phyloP scores from a whole-genome alignment of 2,888 invertebrate genomes.

The Ophion slaviceki region DNA sequence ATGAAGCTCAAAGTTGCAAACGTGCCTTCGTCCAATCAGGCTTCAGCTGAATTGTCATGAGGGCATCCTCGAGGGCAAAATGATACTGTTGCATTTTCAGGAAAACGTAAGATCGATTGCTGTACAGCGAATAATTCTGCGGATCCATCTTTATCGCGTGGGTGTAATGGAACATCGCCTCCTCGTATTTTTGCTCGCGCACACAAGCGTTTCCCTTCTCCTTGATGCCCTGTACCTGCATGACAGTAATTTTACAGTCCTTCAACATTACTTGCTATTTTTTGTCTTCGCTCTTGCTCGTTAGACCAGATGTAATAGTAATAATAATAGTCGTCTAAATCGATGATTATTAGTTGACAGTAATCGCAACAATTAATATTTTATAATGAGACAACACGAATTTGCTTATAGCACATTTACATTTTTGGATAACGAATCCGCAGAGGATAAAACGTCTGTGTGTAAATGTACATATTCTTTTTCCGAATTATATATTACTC shows the following conservation, averaged over 20 bases:
- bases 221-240: slow-evolving; percentile 84
- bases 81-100: slow-evolving; percentile 91
- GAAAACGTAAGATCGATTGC: slow-evolving; percentile 92
- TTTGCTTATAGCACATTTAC: too few species aligned
- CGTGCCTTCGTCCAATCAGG: slow-evolving; percentile 92
- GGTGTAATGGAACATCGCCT: slow-evolving; percentile 92
- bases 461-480: too few species aligned
- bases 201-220: slow-evolving; percentile 91
- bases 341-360: too few species aligned
- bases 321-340: neutral
- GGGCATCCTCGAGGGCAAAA: slow-evolving; percentile 91
- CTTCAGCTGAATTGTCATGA: slow-evolving; percentile 89
- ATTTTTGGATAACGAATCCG: too few species aligned
- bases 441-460: too few species aligned
- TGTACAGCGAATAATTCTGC: slow-evolving; percentile 89
- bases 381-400: too few species aligned
- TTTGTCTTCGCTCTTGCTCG: neutral
- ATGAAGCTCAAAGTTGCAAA: neutral
- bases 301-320: neutral
- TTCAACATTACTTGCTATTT: neutral
- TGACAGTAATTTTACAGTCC: neutral
- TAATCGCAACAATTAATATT: too few species aligned
- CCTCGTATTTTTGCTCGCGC: slow-evolving; percentile 89
- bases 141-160: slow-evolving; percentile 91
- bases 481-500: too few species aligned